phyloP scores from a whole-genome alignment of 35 echinoderm and acorn worm genomes.

The Apostichopus californicus region DNA sequence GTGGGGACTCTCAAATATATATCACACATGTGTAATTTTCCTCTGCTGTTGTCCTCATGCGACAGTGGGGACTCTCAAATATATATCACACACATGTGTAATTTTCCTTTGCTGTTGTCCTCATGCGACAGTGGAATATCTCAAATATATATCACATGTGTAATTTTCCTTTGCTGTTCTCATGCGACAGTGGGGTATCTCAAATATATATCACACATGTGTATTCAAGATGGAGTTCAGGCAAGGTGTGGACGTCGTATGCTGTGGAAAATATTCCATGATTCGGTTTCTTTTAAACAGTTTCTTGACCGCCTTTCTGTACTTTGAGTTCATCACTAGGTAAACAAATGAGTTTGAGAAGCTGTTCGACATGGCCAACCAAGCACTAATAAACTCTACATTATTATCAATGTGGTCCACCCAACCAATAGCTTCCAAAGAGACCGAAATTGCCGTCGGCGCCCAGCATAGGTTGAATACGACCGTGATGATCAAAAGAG shows the following conservation, averaged over 20 bases:
- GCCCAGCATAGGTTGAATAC: slow-evolving; percentile 50
- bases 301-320: slow-evolving; percentile 23
- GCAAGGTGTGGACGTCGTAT: background rate
- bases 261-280: background rate
- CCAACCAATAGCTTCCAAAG: slow-evolving; percentile 10
- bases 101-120: no score
- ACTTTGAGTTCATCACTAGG: slow-evolving; percentile 33
- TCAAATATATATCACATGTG: no score
- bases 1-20: no score
- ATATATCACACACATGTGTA: no score
- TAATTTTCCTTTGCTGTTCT: no score
- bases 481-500: slow-evolving; percentile 16
- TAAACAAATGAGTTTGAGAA: slow-evolving; percentile 46
- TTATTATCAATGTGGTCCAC: background rate
- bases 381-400: slow-evolving; percentile 18
- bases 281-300: background rate
- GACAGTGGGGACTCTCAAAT: no score
- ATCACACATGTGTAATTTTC: no score
- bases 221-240: background rate
- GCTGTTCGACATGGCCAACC: slow-evolving; percentile 45
- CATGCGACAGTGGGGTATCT: no score
- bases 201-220: background rate
- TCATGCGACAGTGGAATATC: no score
- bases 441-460: background rate
- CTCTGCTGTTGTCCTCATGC: no score